Conservation (phyloP, 2,888 invertebrate species). For the Lamproptera curius region DNA sequence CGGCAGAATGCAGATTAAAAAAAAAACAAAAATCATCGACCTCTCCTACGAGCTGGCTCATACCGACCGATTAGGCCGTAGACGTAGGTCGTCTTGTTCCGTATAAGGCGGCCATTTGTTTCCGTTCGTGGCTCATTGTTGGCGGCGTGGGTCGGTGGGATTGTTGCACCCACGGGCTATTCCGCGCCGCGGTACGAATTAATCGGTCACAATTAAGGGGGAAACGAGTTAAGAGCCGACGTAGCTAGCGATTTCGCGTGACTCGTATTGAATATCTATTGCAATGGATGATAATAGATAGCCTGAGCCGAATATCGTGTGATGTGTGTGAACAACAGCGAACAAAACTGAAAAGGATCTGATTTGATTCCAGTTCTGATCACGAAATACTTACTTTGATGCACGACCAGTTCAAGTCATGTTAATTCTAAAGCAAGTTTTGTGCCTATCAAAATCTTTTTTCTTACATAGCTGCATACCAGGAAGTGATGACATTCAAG, state of each 20-base stretch:
- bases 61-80: slow-evolving; percentile 13
- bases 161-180: slow-evolving; percentile 21
- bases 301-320: too few species aligned
- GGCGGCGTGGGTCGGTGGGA: slow-evolving; percentile 14
- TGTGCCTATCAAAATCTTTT: too few species aligned
- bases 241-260: too few species aligned
- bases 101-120: slow-evolving; percentile 19
- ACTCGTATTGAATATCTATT: too few species aligned
- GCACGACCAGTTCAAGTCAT: too few species aligned
- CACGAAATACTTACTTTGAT: neutral
- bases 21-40: slow-evolving; percentile 9
- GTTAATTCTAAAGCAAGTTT: too few species aligned
- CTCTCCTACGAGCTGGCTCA: slow-evolving; percentile 16
- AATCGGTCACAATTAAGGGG: slow-evolving; percentile 55
- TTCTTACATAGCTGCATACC: too few species aligned
- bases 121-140: slow-evolving; percentile 13
- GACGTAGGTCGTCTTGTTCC: slow-evolving; percentile 15
- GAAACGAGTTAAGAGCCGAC: neutral
- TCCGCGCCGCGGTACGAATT: slow-evolving; percentile 45
- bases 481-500: neutral
- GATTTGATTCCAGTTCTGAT: too few species aligned
- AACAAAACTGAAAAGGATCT: too few species aligned
- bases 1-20: slow-evolving; percentile 1
- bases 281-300: too few species aligned
- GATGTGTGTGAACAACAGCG: too few species aligned